Evolutionary conservation across 2,113 vertebrate genomes (phyloP), one percentile per base, ranked within the genome.

Genomic region (Girardinichthys multiradiatus): DNA sequence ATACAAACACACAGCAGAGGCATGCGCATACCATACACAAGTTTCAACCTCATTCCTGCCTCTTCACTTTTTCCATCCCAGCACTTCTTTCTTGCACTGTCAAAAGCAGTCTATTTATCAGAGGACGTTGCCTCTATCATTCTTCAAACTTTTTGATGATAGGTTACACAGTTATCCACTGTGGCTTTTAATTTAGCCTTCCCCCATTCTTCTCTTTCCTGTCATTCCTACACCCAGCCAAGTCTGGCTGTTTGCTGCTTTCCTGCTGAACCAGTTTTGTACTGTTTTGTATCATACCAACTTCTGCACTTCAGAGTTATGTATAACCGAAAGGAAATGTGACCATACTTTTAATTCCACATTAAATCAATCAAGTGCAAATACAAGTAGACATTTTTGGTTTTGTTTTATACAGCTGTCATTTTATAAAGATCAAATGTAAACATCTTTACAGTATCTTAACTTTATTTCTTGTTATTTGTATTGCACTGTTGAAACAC

Each of bases 81-180:
- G 42, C 21, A 13, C 14, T 15, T 37, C 12, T 37, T 26, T 68
- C 31, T 61, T 64, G 35, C 68, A 30, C 28, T 78, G 66, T 76
- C 74, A 69, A 75, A 65, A 27, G 57, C 60, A 51, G 57, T 84
- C 60, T 51, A 68, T 75, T 77, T 63, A 45, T 82, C 81, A 78
- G 62, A 57, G 62, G 74, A 62, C 42, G 67, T 60, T 79, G 75
- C 19, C 58, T 70, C 28, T 84, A 71, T 84, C 77, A 76, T 79
- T 81, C 76, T 75, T 79, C 72, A 79, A 69, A 65, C 75, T 67
- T 70, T 88, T 77, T 75, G 67, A 84, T 65, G 76, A 72, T 73
- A 75, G 68, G 39, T 82, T 75, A 61, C 33, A 73, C 21, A 29
- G 48, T 62, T 33, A 64, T 73, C 31, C 45, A 37, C 15, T 69